Base-by-base conservation (phyloP, 1,140 invertebrate genomes). In the Gryllus bimaculatus region DNA sequence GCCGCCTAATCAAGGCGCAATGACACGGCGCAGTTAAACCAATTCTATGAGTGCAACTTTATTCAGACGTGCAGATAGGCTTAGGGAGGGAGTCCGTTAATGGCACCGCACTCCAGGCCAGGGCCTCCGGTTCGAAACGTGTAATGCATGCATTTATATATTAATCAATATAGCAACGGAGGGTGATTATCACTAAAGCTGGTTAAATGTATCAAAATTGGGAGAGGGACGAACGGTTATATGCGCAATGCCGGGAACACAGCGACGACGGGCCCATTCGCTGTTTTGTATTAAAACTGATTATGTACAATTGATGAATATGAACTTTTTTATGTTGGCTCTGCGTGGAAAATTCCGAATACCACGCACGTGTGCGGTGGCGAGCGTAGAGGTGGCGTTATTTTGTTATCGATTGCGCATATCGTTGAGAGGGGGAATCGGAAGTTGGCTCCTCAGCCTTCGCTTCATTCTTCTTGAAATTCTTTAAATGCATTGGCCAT, bases 131-230 rank as follows among this genome's bases (percentile, higher is more conserved):
- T 18, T 66, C 54, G 54, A 66, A 66, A 66, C 54, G 54, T 66
- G 54, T 66, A 66, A 66, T 66, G 54, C 54, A 66, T 66, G 54
- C 54, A 66, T 66, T 66, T 66, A 66, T 66, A 66, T 66, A 66
- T 66, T 66, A 66, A 66, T 66, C 54, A 66, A 66, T 66, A 66
- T 66, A 66, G 54, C 10, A 66, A 18, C 54, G 18, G 10, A 66
- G 54, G 54, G 54, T 66, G 54, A 66, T 66, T 66, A 66, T 66
- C 54, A 66, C 54, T 66, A 66, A 66, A 66, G 54, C 54, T 66
- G 54, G 54, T 66, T 66, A 66, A 66, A 66, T 66, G 54, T 66
- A 66, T 66, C 54, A 66, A 66, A 66, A 66, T 66, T 66, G 54
- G 54, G 54, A 66, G 18, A 66, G 54, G 54, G 54, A 18, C 54